Base-by-base conservation (phyloP, 2,888 invertebrate genomes). In the Coleophora deauratella region DNA sequence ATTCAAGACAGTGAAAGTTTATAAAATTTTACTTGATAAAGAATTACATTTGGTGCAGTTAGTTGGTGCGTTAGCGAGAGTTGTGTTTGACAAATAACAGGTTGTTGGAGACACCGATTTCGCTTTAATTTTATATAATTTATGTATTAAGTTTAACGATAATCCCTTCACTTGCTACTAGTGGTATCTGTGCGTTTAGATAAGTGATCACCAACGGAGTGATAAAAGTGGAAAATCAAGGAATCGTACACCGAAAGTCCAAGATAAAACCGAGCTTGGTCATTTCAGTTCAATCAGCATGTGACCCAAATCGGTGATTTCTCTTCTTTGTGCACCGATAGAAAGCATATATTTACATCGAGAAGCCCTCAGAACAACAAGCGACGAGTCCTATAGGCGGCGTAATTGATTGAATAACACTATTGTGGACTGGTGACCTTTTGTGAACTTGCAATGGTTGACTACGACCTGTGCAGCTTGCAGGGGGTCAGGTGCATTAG, bases 281-380 rank as follows among this genome's bases (percentile, higher is more conserved):
- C 53, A 68, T 61, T 62, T 69, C 59, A 66, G 71, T 70, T 72
- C 71, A 72, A 79, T 79, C 84, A 79, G 79, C 82, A 81, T 84
- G 82, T 85, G 84, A 85, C 84, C 84, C 84, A 84, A 80, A 82
- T 85, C 73, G 62, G 65, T 73, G 78, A 81, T 84, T 84, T 84
- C 82, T 82, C 82, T 77, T 82, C 74, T 71, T 72, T 74, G 74
- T 77, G 67, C 67, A 66, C 59, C 52, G 61, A 53, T 59, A 51
- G 52, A 61, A 54, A 57, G 51, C 54, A 56, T 51, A 44, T 65
- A 55, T 57, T 59, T 57, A 54, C 45, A 52, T 46, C 48, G 44
- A 45, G 36, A 54, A 54, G 49, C 43, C 40, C 35, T 40, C 47
- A 49, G 36, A 49, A 49, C 46, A 45, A 41, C 44, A 43, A 44